Evolutionary conservation across 2,888 invertebrate species (phyloP), one percentile per base, ranked within the genome.

Genomic region (Cremastinae sp.): DNA sequence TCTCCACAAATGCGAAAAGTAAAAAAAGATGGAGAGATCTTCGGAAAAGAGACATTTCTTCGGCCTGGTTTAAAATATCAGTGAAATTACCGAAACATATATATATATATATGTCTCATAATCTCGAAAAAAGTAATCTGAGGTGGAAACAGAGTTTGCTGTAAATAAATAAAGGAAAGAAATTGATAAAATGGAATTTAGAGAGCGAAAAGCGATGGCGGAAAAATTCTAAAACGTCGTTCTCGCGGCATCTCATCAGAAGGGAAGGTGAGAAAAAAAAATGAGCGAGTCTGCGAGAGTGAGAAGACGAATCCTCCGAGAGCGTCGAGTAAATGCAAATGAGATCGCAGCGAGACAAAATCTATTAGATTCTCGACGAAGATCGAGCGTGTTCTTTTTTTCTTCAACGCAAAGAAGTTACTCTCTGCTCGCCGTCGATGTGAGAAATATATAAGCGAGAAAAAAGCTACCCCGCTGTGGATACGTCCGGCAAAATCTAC

Each of bases 341-440:
- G 78, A 77, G 79, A 79, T 79, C 77, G 78, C 78, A 74, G 66
- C 74, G 69, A 59, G 69, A 64, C 59, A 72, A 74, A 79, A 75
- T 78, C 74, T 71, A 76, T 77, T 74, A 78, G 68, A 56, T 61
- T 54, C 58, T 66, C 75, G 65, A 74, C 73, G 76, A 71, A 78
- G 74, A 75, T 76, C 66, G 73, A 65, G 64, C 53, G 58, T 16
- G 47, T 22, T 49, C 53, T 53, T 56, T 62, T 47, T 49, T 22
- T 45, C 49, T 58, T 18, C 28, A 43, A 43, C 41, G 62, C 18
- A 49, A 47, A 41, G 49, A 20, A 64, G 70, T 53, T 66, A 66
- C 66, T 65, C 54, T 45, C 59, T 36, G 41, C 59, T 47, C n/a
- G n/a, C 28, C 41, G 22, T 66, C 56, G 70, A 53, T 16, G 28